A percentile compares a stretch with the other conserved stretches of the same genome.
Evolutionary conservation across 2,113 vertebrate species (phyloP).

Genomic region (Nothocercus julius): DNA sequence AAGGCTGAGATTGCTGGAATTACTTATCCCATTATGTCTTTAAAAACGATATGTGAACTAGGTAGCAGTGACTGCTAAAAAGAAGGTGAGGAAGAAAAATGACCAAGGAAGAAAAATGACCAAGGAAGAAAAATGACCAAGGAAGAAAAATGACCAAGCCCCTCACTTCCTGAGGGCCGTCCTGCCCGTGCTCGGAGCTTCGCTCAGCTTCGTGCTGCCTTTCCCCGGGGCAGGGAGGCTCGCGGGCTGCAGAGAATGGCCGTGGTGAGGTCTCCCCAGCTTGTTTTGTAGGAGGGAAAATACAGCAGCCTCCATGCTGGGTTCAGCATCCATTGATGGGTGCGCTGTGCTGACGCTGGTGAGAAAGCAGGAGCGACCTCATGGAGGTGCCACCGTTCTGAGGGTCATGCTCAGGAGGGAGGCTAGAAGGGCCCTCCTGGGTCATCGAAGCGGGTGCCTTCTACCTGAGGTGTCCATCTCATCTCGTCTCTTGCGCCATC

Average conservation of each 20-base stretch:
- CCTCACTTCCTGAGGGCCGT: not conserved
- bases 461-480: not conserved
- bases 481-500: not conserved
- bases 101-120: accelerated
- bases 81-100: not conserved
- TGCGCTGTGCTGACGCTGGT: not conserved
- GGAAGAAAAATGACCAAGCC: not conserved
- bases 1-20: not conserved
- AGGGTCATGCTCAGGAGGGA: not conserved
- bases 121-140: accelerated
- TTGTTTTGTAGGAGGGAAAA: not conserved
- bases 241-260: not conserved
- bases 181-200: accelerated
- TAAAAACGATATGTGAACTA: not conserved
- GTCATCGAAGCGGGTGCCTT: accelerated
- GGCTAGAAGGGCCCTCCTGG: not conserved
- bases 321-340: not conserved
- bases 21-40: not conserved
- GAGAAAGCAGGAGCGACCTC: not conserved
- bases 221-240: not conserved
- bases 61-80: not conserved
- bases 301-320: accelerated
- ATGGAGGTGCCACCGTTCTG: not conserved
- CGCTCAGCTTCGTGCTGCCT: not conserved
- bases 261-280: not conserved